Evolutionary conservation across 2,113 vertebrate genomes (phyloP).

Genomic region (Origma solitaria): DNA sequence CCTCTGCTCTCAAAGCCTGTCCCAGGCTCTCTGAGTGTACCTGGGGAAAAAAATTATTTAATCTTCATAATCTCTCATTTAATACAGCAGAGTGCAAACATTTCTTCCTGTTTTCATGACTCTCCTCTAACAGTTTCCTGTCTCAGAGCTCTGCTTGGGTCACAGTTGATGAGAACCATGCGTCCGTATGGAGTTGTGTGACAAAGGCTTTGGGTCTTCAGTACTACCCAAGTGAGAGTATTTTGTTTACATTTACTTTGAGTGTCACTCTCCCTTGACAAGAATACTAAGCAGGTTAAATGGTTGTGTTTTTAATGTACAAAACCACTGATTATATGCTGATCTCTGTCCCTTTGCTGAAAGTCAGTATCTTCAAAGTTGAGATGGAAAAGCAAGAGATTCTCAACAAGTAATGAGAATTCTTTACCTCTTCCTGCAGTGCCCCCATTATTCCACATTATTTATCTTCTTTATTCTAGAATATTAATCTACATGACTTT

Average conservation of each 20-base stretch:
- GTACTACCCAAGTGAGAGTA: neutral
- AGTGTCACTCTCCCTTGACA: neutral
- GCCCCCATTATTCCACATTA: neutral
- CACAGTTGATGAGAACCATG: neutral
- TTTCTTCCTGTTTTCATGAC: neutral
- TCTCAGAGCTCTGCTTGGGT: neutral
- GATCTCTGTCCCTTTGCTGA: neutral
- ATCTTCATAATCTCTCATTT: neutral
- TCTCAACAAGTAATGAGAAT: neutral
- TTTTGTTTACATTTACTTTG: neutral
- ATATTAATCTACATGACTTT: neutral
- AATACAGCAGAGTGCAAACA: neutral
- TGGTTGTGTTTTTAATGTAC: neutral
- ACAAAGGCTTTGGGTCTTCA: neutral
- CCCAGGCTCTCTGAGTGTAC: fast-evolving
- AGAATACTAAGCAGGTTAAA: neutral
- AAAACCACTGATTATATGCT: neutral
- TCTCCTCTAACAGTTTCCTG: neutral
- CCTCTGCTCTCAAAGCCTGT: neutral
- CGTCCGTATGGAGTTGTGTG: neutral
- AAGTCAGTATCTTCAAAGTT: neutral
- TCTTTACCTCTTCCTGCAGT: neutral
- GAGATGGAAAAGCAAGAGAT: neutral
- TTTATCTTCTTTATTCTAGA: neutral
- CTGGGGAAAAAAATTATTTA: neutral